Base-by-base conservation (phyloP, 1,140 invertebrate genomes). In the Anoplolepis gracilipes region DNA sequence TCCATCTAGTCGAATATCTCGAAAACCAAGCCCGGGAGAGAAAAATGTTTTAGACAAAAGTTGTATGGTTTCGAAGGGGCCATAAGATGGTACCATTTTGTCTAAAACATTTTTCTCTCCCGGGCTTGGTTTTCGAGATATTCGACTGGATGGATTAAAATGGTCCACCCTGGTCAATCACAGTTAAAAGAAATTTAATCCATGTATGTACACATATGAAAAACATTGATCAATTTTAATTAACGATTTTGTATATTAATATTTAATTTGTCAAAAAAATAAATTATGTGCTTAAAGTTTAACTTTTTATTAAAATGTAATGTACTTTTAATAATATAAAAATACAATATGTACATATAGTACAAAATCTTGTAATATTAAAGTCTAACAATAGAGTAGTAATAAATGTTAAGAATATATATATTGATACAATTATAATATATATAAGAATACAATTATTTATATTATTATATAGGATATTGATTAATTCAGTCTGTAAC, bases 251-350 rank as follows among this genome's bases (percentile, higher is more conserved):
- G 3, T 42, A 13, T 65, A 25, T 65, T 13, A 42, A 22, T 39
- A 11, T 39, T 39, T 39, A 22, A 65, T 0, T 42, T 42, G 5
- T 42, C 0, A 42, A 69, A 1, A 69, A 69, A 69, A 69, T 19
- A 28, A 46, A 28, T 69, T 69, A 46, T 69, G 22, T 11, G 25
- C 25, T 46, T 69, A 69, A 39, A 69, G 7, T 13, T 0, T 1
- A 36, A 69, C 25, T 3, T 11, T 69, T 69, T 69, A 69, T 69
- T 69, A 69, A 42, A 67, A 42, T 67, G 39, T 13, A 42, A 7
- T 69, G 39, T 2, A 13, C 19, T 69, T 46, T 46, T 28, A 46
- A 28, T 46, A 46, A 69, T 69, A 46, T n/a, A 46, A 69, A 46
- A 28, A 36, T 46, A 28, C 42, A 69, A 6, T 46, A 4, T 42